A percentile compares a stretch with the other conserved stretches of the same genome.
Conservation (phyloP, 2,888 invertebrate genomes). For the Amphiduros pacificus region DNA sequence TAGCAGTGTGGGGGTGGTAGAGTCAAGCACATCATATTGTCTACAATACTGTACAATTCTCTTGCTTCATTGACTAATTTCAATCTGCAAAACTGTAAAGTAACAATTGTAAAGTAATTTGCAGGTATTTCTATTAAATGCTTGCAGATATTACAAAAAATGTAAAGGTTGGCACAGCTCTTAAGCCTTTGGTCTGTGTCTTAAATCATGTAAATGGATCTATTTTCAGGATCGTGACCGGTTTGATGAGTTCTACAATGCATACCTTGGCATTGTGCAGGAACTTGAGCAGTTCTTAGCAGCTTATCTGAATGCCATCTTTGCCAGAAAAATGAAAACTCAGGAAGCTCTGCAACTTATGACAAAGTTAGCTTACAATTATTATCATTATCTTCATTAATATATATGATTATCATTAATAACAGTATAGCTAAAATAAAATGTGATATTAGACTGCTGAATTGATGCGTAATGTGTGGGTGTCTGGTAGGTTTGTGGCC, state of each 20-base stretch:
- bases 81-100: too few species aligned
- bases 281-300: slow-evolving; percentile 54
- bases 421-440: neutral
- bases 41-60: too few species aligned
- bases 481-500: slow-evolving; percentile 43
- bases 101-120: too few species aligned
- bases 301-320: slow-evolving; percentile 54
- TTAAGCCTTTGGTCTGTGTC: too few species aligned
- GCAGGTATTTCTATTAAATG: too few species aligned
- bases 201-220: too few species aligned
- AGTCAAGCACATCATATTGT: too few species aligned
- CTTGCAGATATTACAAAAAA: too few species aligned
- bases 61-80: too few species aligned
- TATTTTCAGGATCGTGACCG: slow-evolving; percentile 49
- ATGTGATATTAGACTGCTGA: neutral
- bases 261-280: slow-evolving; percentile 44
- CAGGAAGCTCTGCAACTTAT: slow-evolving; percentile 52
- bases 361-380: slow-evolving; percentile 41
- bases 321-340: slow-evolving; percentile 53
- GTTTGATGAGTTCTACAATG: slow-evolving; percentile 52
- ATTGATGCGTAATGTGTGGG: too few species aligned
- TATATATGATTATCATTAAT: neutral
- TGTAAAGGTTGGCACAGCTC: too few species aligned
- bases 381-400: neutral
- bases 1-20: too few species aligned